Evolutionary conservation across 2,113 vertebrate genomes (phyloP).

Genomic region (Etheostoma spectabile): DNA sequence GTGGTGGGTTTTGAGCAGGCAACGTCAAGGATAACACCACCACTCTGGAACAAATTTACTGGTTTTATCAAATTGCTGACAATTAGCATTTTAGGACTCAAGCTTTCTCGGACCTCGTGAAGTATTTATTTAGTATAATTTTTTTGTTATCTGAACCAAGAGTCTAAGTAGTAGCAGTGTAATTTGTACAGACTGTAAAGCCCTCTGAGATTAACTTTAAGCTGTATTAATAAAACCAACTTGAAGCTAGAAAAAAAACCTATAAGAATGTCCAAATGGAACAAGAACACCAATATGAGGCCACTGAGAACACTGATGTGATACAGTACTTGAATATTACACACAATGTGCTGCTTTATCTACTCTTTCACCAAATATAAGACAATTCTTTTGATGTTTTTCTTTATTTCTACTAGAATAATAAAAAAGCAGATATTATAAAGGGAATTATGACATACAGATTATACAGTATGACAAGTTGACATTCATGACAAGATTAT

Average conservation of each 20-base stretch:
- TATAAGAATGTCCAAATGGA: neutral
- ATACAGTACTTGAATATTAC: neutral
- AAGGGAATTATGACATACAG: too few relatives aligned
- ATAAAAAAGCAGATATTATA: neutral
- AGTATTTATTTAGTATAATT: neutral
- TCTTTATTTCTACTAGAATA: neutral
- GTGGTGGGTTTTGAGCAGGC: neutral
- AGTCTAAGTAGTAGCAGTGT: neutral
- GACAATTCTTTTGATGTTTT: neutral
- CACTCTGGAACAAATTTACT: neutral
- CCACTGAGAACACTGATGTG: neutral
- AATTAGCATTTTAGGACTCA: neutral
- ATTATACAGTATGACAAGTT: neutral
- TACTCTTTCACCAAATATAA: neutral
- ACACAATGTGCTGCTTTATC: too few relatives aligned
- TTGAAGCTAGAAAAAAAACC: neutral
- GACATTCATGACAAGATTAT: neutral
- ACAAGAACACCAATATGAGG: neutral
- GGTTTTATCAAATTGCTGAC: neutral
- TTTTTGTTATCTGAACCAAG: neutral
- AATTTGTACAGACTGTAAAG: neutral
- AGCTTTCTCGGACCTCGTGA: neutral
- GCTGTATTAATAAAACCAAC: neutral
- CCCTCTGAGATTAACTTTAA: neutral
- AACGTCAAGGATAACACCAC: neutral